Evolutionary conservation across 2,888 invertebrate genomes (phyloP), one percentile per base, ranked within the genome.

Genomic region (Trissolcus japonicus): DNA sequence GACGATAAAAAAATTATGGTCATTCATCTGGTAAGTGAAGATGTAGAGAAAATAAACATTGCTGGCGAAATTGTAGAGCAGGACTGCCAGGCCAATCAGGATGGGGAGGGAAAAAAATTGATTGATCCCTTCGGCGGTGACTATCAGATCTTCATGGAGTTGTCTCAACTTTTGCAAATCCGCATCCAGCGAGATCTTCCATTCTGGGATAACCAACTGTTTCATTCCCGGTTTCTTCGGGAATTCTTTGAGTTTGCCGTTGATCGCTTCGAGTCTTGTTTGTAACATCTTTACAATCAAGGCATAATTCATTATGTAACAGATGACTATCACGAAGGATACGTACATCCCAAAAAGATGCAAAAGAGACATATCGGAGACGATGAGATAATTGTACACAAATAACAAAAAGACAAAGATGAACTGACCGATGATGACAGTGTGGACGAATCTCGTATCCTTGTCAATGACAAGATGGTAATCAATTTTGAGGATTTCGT

Each of bases 91-190:
- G 4, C 35, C 17, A 0, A 69, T 0, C n/a, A 69, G n/a, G 14
- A 61, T 69, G 3, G 61, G 55, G 21, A 69, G n/a, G 3, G 68
- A 69, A 55, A 50, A 69, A 54, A 50, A 69, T 1, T 55, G 55
- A 25, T 61, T 19, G 2, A 61, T 61, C 21, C 61, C 40, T 7
- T 48, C 17, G 1, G 61, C 61, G 0, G 56, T 7, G 19, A 50
- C 50, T 11, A 69, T 48, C 40, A 69, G 29, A 1, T 56, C 21
- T 35, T 57, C 35, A 50, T 65, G 50, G 3, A 61, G 17, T 0
- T 43, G 16, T 9, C 59, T 59, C 25, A 59, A 13, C n/a, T 59
- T 59, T 16, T 25, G 9, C 17, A 55, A 9, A 35, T 35, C 2
- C 35, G 2, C 41, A n/a, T 57, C 43, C 43, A 13, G 17, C 21